These are phyloP conservation scores for Trachelus stipa DNA, from an alignment of 2,888 invertebrate genomes.

Conservation along the genomic window DNA sequence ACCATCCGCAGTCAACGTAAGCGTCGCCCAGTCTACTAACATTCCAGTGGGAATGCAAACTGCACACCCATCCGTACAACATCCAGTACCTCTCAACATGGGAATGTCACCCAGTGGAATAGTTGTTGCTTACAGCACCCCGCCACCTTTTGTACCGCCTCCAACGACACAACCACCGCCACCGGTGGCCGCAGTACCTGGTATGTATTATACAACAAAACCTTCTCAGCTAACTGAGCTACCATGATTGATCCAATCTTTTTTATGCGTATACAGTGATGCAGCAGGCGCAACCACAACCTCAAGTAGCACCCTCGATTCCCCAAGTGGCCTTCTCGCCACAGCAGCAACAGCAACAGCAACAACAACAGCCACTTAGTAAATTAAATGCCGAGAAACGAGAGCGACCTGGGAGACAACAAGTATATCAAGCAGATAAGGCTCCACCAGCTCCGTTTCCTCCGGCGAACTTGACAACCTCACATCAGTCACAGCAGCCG, in stretches of 20 bases:
- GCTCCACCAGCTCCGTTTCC: constrained; percentile 63
- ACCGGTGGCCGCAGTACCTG: constrained; percentile 49
- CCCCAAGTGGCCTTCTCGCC: constrained; percentile 49
- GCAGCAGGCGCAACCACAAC: constrained; percentile 40
- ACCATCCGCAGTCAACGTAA: constrained; percentile 50
- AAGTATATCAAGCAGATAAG: constrained; percentile 59
- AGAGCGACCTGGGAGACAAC: constrained; percentile 60
- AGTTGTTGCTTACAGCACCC: constrained; percentile 58
- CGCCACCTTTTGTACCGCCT: constrained; percentile 57
- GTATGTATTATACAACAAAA: constrained; percentile 29
- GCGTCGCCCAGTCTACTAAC: constrained; percentile 51
- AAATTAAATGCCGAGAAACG: constrained; percentile 61
- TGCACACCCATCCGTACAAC: constrained; percentile 56
- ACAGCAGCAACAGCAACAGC: constrained; percentile 35
- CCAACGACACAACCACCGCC: constrained; percentile 58
- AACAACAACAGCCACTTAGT: constrained; percentile 49
- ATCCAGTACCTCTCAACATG: constrained; percentile 58
- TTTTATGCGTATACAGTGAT: constrained; percentile 30
- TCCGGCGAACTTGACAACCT: constrained; percentile 52
- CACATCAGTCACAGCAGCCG: constrained; percentile 49
- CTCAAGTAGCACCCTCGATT: constrained; percentile 45
- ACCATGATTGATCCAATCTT: constrained; percentile 19
- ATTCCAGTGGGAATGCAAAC: constrained; percentile 58
- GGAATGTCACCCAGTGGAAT: constrained; percentile 62
- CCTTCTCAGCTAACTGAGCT: neutral